Evolutionary conservation across 1,140 invertebrate species (phyloP).

Genomic region (Pogonus chalceus): DNA sequence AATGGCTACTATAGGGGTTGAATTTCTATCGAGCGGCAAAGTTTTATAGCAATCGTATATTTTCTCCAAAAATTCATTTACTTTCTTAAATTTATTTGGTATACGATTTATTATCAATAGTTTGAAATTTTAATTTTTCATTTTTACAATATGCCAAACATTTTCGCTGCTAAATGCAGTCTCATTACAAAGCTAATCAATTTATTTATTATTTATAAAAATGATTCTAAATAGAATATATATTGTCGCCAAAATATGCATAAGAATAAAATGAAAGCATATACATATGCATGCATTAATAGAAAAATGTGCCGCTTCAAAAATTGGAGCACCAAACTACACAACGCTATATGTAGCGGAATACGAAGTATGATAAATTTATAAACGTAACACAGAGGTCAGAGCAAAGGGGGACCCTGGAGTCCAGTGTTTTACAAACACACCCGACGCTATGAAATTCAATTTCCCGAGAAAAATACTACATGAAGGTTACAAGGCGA

Average conservation of each 20-base stretch:
- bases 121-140: too few species aligned
- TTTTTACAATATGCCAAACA: too few species aligned
- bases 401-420: background rate
- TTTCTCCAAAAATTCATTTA: too few species aligned
- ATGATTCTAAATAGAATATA: too few species aligned
- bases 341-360: conserved; percentile 4
- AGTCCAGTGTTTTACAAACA: conserved; percentile 6
- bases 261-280: too few species aligned
- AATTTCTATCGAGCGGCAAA: background rate
- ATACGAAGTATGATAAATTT: conserved; percentile 6
- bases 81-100: too few species aligned
- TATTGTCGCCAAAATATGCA: too few species aligned
- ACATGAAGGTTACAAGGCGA: background rate
- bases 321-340: background rate
- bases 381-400: background rate
- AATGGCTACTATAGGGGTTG: background rate
- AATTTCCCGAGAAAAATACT: conserved; percentile 5
- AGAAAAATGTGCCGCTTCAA: background rate
- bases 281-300: too few species aligned
- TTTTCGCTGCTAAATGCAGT: too few species aligned
- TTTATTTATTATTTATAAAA: too few species aligned
- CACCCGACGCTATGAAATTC: conserved; percentile 4
- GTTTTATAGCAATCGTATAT: background rate
- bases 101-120: too few species aligned
- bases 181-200: too few species aligned